A percentile compares a stretch with the other conserved stretches of the same genome.
These are phyloP conservation scores for Anabacerthia variegaticeps DNA, from an alignment of 2,797 vertebrate genomes.

Conservation along the genomic window DNA sequence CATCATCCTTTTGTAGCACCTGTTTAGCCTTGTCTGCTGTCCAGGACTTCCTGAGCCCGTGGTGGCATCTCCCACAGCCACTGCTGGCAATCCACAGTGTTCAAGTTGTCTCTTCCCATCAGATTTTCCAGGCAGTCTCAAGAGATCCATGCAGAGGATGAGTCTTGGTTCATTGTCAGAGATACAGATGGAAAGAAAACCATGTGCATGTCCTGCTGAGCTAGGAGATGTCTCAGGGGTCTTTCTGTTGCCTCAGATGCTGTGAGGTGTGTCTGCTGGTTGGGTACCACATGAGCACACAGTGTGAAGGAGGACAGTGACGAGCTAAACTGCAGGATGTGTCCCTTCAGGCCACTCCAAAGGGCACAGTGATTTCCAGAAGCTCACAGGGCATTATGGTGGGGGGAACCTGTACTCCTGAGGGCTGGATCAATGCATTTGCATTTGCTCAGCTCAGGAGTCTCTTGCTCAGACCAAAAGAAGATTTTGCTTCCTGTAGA, in stretches of 20 bases:
- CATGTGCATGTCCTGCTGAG: not conserved
- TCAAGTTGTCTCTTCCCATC: not conserved
- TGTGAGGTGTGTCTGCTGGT: not conserved
- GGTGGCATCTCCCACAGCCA: not conserved
- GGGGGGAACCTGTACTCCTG: not conserved
- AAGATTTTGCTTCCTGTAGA: not conserved
- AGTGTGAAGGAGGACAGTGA: not conserved
- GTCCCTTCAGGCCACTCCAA: not conserved
- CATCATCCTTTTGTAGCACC: not conserved
- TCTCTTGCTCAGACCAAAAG: not conserved
- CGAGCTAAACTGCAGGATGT: not conserved
- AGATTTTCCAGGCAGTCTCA: not conserved
- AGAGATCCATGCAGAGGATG: not conserved
- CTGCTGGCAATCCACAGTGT: not conserved
- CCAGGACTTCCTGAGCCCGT: not conserved
- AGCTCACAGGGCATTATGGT: not conserved
- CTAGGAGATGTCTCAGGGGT: not conserved
- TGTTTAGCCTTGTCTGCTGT: not conserved
- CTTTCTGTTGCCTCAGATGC: not conserved
- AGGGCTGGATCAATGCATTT: not conserved
- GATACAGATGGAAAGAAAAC: not conserved
- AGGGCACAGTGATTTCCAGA: not conserved
- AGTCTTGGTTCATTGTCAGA: not conserved
- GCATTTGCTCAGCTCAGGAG: not conserved
- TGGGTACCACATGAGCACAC: not conserved